phyloP scores from a whole-genome alignment of 2,888 invertebrate species.

The Scaptomyza caliginosa region DNA sequence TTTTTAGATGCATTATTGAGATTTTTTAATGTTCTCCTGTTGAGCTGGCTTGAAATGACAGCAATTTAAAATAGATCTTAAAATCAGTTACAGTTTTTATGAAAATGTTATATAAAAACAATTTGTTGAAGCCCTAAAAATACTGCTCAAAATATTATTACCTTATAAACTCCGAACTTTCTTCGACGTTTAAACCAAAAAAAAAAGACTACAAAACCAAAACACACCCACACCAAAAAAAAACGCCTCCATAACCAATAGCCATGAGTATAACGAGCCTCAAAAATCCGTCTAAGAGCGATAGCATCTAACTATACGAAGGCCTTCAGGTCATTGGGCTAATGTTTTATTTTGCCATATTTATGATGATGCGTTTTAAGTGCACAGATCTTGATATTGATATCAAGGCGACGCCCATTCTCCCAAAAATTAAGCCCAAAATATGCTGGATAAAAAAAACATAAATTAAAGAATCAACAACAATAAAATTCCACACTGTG shows the following conservation, averaged over 20 bases:
- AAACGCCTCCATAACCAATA: conserved; percentile 38
- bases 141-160: too few species aligned
- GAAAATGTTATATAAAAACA: too few species aligned
- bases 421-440: conserved; percentile 1
- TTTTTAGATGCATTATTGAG: conserved; percentile 9
- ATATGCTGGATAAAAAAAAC: conserved; percentile 12
- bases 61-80: neutral
- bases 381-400: conserved; percentile 50
- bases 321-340: conserved; percentile 44
- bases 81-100: neutral
- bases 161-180: neutral
- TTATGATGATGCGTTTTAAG: conserved; percentile 71
- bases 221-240: conserved; percentile 9
- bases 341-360: conserved; percentile 68
- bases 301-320: conserved; percentile 56
- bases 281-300: conserved; percentile 28
- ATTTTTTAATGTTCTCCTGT: conserved; percentile 34
- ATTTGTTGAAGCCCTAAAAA: neutral
- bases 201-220: neutral
- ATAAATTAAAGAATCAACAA: conserved; percentile 47
- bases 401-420: conserved; percentile 47
- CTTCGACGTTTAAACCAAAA: neutral
- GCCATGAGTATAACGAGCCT: conserved; percentile 40
- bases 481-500: conserved; percentile 66
- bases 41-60: neutral